A percentile compares a stretch with the other conserved stretches of the same genome.
Conservation (phyloP, 1,140 invertebrate genomes). For the Papilio xuthus region DNA sequence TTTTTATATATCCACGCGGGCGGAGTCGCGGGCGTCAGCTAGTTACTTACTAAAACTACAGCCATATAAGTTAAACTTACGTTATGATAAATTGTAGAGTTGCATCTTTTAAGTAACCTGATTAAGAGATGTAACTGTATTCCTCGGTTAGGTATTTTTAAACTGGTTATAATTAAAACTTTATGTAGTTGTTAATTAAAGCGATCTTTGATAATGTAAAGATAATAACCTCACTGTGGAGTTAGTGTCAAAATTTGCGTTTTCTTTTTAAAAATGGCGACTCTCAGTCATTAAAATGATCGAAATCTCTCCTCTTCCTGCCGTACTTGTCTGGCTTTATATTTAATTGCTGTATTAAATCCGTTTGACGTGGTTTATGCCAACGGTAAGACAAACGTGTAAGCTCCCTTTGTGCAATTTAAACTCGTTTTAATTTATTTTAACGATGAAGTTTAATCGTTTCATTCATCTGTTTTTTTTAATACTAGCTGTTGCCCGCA, state of each 20-base stretch:
- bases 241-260: not conserved
- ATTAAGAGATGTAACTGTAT: too few species aligned
- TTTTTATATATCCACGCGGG: too few species aligned
- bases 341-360: constrained; percentile 17
- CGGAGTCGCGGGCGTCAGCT: too few species aligned
- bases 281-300: constrained; percentile 14
- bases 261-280: not conserved
- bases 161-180: constrained; percentile 5
- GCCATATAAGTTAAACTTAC: too few species aligned
- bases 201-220: constrained; percentile 11
- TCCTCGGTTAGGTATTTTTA: not conserved
- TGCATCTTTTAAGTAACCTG: too few species aligned
- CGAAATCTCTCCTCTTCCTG: not conserved
- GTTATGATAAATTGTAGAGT: too few species aligned
- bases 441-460: not conserved
- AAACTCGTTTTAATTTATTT: not conserved
- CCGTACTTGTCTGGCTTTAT: not conserved
- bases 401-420: not conserved
- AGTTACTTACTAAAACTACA: too few species aligned
- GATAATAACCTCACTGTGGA: not conserved
- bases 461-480: not conserved
- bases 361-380: constrained; percentile 8
- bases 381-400: not conserved
- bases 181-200: not conserved
- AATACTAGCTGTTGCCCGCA: too few species aligned